Evolutionary conservation across 2,888 invertebrate species (phyloP).

Genomic region (Macaria notata): DNA sequence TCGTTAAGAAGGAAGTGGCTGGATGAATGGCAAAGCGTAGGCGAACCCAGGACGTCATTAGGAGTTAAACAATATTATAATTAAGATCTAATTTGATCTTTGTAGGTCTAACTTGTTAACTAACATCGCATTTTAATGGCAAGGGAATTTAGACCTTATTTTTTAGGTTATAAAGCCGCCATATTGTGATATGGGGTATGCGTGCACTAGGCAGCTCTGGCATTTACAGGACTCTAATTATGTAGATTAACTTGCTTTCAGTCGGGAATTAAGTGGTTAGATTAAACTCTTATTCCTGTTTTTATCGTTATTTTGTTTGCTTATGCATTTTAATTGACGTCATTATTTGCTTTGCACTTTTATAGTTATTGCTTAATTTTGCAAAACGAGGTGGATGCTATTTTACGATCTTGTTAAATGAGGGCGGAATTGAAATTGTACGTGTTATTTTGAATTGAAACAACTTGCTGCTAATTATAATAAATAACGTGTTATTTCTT

Average conservation of each 20-base stretch:
- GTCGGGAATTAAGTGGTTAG: conserved; percentile 4
- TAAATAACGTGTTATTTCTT: conserved; percentile 2
- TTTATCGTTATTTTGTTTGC: conserved; percentile 16
- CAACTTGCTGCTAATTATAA: background rate
- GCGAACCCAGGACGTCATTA: conserved; percentile 35
- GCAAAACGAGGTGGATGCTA: conserved; percentile 1
- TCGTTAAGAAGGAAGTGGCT: conserved; percentile 31
- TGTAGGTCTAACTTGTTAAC: conserved; percentile 12
- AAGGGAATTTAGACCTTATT: conserved; percentile 5
- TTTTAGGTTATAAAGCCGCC: background rate
- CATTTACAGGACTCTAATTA: conserved; percentile 5
- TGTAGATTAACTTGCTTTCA: conserved; percentile 17
- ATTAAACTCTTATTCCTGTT: conserved; percentile 5
- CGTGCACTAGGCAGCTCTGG: conserved; percentile 5
- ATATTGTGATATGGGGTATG: background rate
- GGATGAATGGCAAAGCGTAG: conserved; percentile 27
- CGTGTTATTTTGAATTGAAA: conserved; percentile 4
- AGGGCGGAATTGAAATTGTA: conserved; percentile 1
- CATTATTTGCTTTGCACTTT: conserved; percentile 11
- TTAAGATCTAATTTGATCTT: conserved; percentile 34
- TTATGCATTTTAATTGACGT: conserved; percentile 25
- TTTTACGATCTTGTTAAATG: conserved; percentile 2
- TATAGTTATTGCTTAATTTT: conserved; percentile 10
- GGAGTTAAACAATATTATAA: conserved; percentile 37
- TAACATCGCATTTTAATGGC: conserved; percentile 1